Conservation (phyloP, 2,888 invertebrate genomes). For the Nemotelus pantherinus region DNA sequence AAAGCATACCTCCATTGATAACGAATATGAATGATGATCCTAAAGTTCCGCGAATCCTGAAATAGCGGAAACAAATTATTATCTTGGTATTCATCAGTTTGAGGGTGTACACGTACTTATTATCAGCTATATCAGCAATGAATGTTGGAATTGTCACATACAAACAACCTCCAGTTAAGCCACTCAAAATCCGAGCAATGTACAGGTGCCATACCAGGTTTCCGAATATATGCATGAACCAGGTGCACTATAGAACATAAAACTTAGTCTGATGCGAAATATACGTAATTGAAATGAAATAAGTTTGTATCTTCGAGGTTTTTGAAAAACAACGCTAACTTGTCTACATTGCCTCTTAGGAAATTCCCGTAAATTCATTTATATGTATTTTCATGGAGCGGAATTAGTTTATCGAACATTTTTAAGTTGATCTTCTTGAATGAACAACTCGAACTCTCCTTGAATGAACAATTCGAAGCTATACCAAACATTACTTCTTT, state of each 20-base stretch:
- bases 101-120: not conserved
- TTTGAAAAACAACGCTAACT: too few species aligned
- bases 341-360: too few species aligned
- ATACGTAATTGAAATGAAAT: too few species aligned
- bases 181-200: slow-evolving; percentile 38
- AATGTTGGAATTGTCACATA: slow-evolving; percentile 44
- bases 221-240: slow-evolving; percentile 30
- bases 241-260: slow-evolving; percentile 24
- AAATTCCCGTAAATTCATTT: too few species aligned
- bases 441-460: too few species aligned
- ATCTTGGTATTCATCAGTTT: not conserved
- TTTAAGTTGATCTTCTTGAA: too few species aligned
- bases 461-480: too few species aligned
- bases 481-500: too few species aligned
- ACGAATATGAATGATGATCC: slow-evolving; percentile 59
- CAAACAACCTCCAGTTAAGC: slow-evolving; percentile 39
- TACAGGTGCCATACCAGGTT: slow-evolving; percentile 31
- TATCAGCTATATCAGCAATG: slow-evolving; percentile 45
- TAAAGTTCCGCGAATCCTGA: slow-evolving; percentile 60
- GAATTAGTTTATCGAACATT: too few species aligned
- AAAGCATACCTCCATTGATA: slow-evolving; percentile 59
- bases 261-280: not conserved
- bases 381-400: too few species aligned
- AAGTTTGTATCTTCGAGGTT: too few species aligned
- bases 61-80: slow-evolving; percentile 17